A percentile compares a stretch with the other conserved stretches of the same genome.
These are phyloP conservation scores for Drosophila atripex DNA, from an alignment of 2,888 invertebrate genomes.

Conservation along the genomic window DNA sequence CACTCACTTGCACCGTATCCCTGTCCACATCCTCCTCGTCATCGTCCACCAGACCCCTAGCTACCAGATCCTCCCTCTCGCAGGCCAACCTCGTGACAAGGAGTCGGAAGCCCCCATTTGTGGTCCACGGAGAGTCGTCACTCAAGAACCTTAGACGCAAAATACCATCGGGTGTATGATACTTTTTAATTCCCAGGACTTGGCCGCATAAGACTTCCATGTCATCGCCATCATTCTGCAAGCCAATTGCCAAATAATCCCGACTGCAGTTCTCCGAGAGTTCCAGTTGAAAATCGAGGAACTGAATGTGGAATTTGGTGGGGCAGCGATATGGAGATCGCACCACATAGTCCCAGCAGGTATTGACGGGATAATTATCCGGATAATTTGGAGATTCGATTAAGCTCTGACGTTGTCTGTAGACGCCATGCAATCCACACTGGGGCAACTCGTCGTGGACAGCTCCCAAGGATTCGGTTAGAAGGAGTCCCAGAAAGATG, in stretches of 20 bases:
- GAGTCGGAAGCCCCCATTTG: slow-evolving; percentile 85
- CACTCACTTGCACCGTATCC: slow-evolving; percentile 65
- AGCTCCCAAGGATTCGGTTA: slow-evolving; percentile 23
- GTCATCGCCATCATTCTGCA: slow-evolving; percentile 78
- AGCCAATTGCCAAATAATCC: slow-evolving; percentile 85
- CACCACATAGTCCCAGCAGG: slow-evolving; percentile 85
- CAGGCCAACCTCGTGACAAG: slow-evolving; percentile 85
- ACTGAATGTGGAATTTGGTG: slow-evolving; percentile 85
- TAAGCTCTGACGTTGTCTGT: slow-evolving; percentile 84
- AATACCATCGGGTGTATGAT: slow-evolving; percentile 84
- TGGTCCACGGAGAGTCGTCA: slow-evolving; percentile 79
- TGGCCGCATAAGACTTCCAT: slow-evolving; percentile 85
- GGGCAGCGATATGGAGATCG: slow-evolving; percentile 85
- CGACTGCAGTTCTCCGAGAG: slow-evolving; percentile 84
- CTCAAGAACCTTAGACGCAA: slow-evolving; percentile 84
- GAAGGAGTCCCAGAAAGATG: slow-evolving; percentile 13
- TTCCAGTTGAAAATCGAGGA: slow-evolving; percentile 85
- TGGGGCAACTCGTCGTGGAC: slow-evolving; percentile 79
- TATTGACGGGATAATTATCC: slow-evolving; percentile 83
- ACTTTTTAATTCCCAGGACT: slow-evolving; percentile 84
- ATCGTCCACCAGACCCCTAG: slow-evolving; percentile 49
- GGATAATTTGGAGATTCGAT: slow-evolving; percentile 86
- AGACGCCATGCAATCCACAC: slow-evolving; percentile 83
- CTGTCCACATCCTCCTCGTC: slow-evolving; percentile 55
- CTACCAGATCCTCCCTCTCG: slow-evolving; percentile 69